Conservation (phyloP, 23 tunicate genomes). For the Ascidia mentula region DNA sequence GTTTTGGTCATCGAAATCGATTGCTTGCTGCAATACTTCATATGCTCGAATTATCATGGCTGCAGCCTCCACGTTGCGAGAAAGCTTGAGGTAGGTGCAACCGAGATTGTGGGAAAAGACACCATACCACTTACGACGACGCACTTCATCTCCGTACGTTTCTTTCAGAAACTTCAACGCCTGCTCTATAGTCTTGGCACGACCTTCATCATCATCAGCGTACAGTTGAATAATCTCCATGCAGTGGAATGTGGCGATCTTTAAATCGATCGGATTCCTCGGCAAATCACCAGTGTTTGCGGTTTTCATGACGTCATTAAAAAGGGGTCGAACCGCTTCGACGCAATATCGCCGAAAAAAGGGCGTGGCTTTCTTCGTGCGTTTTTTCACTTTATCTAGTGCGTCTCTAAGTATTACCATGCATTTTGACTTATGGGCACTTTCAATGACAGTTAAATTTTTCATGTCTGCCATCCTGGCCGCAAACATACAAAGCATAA, state of each 20-base stretch:
- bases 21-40: background rate
- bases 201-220: background rate
- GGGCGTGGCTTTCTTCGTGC: background rate
- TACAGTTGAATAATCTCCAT: background rate
- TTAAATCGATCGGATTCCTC: background rate
- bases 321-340: background rate
- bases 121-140: background rate
- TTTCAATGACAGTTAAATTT: background rate
- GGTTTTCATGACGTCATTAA: background rate
- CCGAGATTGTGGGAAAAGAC: background rate
- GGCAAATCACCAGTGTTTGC: background rate
- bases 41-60: background rate
- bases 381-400: background rate
- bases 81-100: background rate
- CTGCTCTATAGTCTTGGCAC: background rate
- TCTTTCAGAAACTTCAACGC: background rate
- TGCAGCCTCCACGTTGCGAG: background rate
- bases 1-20: background rate
- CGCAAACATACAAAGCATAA: background rate
- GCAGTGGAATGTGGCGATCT: background rate
- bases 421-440: background rate
- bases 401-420: background rate
- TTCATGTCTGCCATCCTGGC: background rate
- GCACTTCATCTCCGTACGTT: background rate
- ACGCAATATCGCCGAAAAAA: background rate